Percentiles rank a stretch among this genome's conserved stretches.
These are phyloP conservation scores for Nezara viridula DNA, from an alignment of 2,888 invertebrate genomes.

Conservation along the genomic window DNA sequence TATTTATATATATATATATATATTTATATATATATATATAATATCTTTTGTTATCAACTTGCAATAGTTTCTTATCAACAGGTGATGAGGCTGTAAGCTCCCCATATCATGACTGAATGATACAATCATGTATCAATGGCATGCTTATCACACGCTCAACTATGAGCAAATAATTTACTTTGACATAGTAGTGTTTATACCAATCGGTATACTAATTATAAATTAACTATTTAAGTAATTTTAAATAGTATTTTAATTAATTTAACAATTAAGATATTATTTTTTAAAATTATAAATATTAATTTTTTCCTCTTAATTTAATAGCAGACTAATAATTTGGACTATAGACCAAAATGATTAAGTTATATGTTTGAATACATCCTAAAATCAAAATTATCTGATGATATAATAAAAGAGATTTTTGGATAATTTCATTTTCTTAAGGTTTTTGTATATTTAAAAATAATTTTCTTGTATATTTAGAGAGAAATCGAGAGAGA, in stretches of 20 bases:
- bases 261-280: too few species aligned
- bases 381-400: too few species aligned
- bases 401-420: too few species aligned
- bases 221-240: too few species aligned
- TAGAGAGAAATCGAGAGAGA: too few species aligned
- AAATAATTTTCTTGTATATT: too few species aligned
- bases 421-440: too few species aligned
- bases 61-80: slow-evolving; percentile 22
- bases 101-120: slow-evolving; percentile 9
- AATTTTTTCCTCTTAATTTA: neutral
- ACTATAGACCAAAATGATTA: neutral
- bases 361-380: too few species aligned
- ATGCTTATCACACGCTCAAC: slow-evolving; percentile 27
- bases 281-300: neutral
- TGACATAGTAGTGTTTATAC: neutral
- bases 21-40: too few species aligned
- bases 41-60: neutral
- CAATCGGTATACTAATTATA: neutral
- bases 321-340: neutral
- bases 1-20: too few species aligned
- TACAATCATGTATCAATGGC: slow-evolving; percentile 30
- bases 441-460: too few species aligned
- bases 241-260: too few species aligned
- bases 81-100: slow-evolving; percentile 25
- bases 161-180: neutral